These are phyloP conservation scores for Phenganax stokvisi DNA, from an alignment of 92 coral and sea anemone species.

Conservation along the genomic window DNA sequence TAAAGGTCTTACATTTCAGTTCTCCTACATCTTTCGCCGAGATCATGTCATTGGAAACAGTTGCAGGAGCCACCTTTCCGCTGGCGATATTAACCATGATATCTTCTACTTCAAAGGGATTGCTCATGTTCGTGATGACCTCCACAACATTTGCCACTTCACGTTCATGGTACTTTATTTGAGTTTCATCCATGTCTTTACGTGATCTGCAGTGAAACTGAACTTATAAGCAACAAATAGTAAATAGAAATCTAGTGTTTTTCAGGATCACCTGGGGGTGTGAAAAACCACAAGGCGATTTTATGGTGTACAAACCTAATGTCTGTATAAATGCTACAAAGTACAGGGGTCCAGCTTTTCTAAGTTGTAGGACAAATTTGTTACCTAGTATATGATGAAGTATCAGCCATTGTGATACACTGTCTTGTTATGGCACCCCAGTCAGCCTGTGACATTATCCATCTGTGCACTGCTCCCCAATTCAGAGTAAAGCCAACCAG, in stretches of 20 bases:
- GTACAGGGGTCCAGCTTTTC: neutral
- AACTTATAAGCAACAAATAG: neutral
- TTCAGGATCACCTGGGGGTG: neutral
- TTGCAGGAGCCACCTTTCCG: constrained; percentile 22
- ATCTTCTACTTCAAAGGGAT: neutral
- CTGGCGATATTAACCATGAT: constrained; percentile 27
- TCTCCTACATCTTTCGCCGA: constrained; percentile 27
- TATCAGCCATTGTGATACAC: constrained; percentile 14
- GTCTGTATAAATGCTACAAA: constrained; percentile 1
- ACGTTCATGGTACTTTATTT: constrained; percentile 22
- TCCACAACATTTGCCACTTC: constrained; percentile 26
- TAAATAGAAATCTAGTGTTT: constrained; percentile 8
- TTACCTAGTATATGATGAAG: constrained; percentile 20
- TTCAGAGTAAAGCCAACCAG: constrained; percentile 28
- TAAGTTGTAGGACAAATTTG: neutral
- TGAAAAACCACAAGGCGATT: neutral
- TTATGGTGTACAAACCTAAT: neutral
- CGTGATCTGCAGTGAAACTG: constrained; percentile 25
- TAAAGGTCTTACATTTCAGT: constrained; percentile 27
- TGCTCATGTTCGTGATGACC: constrained; percentile 19
- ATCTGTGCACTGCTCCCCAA: constrained; percentile 22
- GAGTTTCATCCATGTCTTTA: constrained; percentile 16
- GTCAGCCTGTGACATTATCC: constrained; percentile 24
- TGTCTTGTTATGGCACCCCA: constrained; percentile 26
- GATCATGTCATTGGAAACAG: constrained; percentile 24